Evolutionary conservation across 1,140 invertebrate species (phyloP).

Genomic region (Odontomachus brunneus): DNA sequence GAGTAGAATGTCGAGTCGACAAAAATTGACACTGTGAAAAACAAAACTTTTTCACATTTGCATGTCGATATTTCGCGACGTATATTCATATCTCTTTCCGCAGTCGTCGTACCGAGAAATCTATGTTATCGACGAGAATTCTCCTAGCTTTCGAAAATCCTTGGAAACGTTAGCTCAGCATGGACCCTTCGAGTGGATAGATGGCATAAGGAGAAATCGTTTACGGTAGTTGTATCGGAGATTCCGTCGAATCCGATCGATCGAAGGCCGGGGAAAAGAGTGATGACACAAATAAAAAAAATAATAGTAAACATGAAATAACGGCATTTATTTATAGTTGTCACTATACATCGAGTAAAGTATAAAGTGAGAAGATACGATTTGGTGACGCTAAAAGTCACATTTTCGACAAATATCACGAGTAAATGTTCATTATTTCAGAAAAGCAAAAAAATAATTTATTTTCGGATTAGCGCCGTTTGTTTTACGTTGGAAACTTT

Average conservation of each 20-base stretch:
- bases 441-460: neutral
- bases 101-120: neutral
- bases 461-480: constrained; percentile 2
- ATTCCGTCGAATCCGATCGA: neutral
- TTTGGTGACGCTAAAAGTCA: neutral
- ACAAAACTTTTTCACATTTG: neutral
- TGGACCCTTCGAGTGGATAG: constrained; percentile 1
- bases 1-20: neutral
- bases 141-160: constrained; percentile 7
- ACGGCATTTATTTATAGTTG: neutral
- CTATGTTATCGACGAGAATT: neutral
- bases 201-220: constrained; percentile 14
- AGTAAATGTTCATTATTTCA: neutral
- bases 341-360: too few relatives aligned
- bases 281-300: neutral
- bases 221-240: constrained; percentile 1
- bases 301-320: neutral
- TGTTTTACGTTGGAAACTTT: neutral
- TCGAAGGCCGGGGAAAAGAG: neutral
- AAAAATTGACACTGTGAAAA: neutral
- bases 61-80: neutral
- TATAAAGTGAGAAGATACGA: too few relatives aligned
- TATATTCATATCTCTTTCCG: constrained; percentile 4
- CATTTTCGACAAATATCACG: neutral
- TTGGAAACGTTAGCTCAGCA: constrained; percentile 14